phyloP scores from a whole-genome alignment of 2,113 vertebrate genomes.

The Rhodinocichla rosea region DNA sequence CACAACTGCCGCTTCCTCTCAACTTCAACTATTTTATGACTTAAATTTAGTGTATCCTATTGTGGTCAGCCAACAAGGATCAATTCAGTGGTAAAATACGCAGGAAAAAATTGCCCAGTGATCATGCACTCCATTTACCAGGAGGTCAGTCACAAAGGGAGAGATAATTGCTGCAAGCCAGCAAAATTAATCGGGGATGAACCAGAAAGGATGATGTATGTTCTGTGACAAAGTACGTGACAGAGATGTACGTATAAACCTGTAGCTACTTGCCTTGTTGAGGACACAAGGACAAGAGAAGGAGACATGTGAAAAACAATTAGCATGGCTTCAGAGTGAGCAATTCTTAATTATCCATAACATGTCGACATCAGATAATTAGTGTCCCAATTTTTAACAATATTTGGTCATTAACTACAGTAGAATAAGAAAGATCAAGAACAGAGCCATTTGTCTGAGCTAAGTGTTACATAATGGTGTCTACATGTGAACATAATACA shows the following conservation, averaged over 20 bases:
- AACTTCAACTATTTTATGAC: constrained; percentile 41
- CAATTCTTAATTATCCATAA: constrained; percentile 80
- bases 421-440: constrained; percentile 54
- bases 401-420: constrained; percentile 75
- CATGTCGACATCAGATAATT: constrained; percentile 82
- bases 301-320: constrained; percentile 78
- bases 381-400: constrained; percentile 76
- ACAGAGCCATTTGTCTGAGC: constrained; percentile 32
- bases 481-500: not conserved
- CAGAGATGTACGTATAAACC: constrained; percentile 74
- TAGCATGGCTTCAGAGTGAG: constrained; percentile 68
- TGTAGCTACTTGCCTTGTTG: constrained; percentile 64
- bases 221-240: constrained; percentile 73
- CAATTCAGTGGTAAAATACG: constrained; percentile 56
- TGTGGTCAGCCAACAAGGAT: constrained; percentile 41
- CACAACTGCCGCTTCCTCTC: constrained; percentile 5
- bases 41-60: constrained; percentile 34
- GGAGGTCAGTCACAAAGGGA: constrained; percentile 67
- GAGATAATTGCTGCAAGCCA: constrained; percentile 73
- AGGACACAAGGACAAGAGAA: constrained; percentile 71
- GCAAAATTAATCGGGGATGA: constrained; percentile 72
- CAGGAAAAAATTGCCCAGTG: constrained; percentile 14
- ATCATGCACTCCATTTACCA: constrained; percentile 66
- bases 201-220: constrained; percentile 78
- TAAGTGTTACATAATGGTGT: constrained; percentile 17